Conservation (phyloP, 2,797 vertebrate genomes). For the Acropternis orthonyx region DNA sequence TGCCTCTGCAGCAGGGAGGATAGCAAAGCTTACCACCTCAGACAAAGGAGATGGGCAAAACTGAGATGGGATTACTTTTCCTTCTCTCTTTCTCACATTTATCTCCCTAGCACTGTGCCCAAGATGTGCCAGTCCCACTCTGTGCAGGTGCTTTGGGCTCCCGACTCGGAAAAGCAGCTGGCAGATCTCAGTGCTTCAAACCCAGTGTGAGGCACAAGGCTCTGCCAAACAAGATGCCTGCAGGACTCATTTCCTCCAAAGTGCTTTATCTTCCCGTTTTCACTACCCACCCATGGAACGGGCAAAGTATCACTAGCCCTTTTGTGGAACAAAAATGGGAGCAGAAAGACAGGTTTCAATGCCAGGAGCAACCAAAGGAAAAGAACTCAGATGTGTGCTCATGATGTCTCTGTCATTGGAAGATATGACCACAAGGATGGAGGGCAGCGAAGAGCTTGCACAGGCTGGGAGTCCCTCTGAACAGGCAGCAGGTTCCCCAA, state of each 20-base stretch:
- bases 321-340: neutral
- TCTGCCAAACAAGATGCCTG: neutral
- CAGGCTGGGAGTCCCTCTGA: no score
- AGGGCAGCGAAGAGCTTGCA: neutral
- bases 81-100: neutral
- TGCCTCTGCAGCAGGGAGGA: neutral
- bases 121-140: neutral
- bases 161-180: neutral
- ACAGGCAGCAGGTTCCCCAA: neutral
- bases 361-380: neutral
- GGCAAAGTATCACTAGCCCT: neutral
- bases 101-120: neutral
- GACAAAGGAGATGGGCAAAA: neutral
- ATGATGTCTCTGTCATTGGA: fast-evolving
- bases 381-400: neutral
- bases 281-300: neutral
- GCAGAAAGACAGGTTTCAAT: neutral
- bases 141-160: fast-evolving
- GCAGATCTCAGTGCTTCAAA: neutral
- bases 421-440: fast-evolving
- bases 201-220: neutral
- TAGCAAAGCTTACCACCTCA: neutral
- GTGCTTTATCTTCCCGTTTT: neutral
- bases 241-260: neutral
- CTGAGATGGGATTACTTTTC: neutral